Percentiles rank a stretch among this genome's conserved stretches.
These are phyloP conservation scores for Andinoacara biseriatus DNA, from an alignment of 2,113 vertebrate genomes.

Conservation along the genomic window DNA sequence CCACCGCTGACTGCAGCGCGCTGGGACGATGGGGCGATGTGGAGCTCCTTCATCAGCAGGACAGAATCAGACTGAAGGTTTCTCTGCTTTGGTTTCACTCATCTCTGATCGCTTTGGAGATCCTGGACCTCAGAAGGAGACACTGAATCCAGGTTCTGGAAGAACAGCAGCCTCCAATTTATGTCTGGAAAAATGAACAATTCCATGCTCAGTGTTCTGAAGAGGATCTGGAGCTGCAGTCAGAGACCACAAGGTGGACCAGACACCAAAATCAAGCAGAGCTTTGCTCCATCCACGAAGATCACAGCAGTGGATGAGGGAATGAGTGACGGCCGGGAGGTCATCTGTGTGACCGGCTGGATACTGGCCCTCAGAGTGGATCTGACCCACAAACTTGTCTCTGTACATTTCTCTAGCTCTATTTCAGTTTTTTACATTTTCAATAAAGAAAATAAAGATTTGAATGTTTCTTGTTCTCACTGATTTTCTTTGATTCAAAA, in stretches of 20 bases:
- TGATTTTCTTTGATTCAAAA: neutral
- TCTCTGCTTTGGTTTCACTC: neutral
- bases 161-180: neutral
- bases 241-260: neutral
- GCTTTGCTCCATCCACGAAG: neutral
- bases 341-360: neutral
- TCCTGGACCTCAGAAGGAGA: neutral
- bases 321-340: no score
- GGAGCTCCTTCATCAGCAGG: no score
- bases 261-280: neutral
- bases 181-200: neutral
- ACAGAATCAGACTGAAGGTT: no score
- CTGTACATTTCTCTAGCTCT: neutral
- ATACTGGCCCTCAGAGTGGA: neutral
- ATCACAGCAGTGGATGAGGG: no score
- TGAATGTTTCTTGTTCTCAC: neutral
- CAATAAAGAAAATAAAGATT: constrained; percentile 14
- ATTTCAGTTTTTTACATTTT: neutral
- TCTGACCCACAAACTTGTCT: neutral
- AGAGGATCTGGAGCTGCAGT: neutral
- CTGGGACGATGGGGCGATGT: neutral
- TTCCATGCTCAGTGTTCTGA: no score
- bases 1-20: neutral
- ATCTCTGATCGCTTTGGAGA: neutral
- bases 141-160: neutral